Conservation (phyloP, 1,140 invertebrate genomes). For the Formica exsecta region DNA sequence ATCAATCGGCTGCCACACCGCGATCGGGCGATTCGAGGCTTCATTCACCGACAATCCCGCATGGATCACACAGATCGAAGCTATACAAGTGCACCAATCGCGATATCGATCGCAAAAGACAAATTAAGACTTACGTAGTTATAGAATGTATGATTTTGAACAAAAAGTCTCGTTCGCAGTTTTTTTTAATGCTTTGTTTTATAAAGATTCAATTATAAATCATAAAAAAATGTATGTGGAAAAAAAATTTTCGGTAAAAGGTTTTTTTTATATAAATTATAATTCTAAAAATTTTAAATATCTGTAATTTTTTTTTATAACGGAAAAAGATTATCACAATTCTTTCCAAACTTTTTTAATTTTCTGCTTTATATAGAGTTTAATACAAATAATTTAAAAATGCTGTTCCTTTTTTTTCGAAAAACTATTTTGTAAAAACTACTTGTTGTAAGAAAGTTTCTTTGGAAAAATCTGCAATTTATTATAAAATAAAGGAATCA, state of each 20-base stretch:
- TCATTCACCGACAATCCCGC: background rate
- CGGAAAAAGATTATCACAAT: background rate
- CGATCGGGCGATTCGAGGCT: conserved; percentile 1
- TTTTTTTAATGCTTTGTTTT: background rate
- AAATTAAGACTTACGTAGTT: background rate
- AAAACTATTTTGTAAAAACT: background rate
- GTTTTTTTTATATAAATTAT: background rate
- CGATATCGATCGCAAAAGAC: background rate
- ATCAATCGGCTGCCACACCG: conserved; percentile 19
- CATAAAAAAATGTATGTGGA: background rate
- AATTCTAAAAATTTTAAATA: background rate
- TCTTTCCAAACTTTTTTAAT: background rate
- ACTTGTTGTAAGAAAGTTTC: background rate
- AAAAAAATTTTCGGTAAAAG: background rate
- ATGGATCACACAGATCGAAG: background rate
- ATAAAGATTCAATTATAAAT: background rate
- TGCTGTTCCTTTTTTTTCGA: background rate
- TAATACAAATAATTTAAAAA: background rate
- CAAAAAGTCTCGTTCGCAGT: background rate
- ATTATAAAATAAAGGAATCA: background rate
- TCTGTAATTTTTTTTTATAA: background rate
- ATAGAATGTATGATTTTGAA: background rate
- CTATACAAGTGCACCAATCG: background rate
- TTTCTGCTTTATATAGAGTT: background rate
- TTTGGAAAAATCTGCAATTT: background rate